Base-by-base conservation (phyloP, 2,113 vertebrate species). In the Polypterus bichir region DNA sequence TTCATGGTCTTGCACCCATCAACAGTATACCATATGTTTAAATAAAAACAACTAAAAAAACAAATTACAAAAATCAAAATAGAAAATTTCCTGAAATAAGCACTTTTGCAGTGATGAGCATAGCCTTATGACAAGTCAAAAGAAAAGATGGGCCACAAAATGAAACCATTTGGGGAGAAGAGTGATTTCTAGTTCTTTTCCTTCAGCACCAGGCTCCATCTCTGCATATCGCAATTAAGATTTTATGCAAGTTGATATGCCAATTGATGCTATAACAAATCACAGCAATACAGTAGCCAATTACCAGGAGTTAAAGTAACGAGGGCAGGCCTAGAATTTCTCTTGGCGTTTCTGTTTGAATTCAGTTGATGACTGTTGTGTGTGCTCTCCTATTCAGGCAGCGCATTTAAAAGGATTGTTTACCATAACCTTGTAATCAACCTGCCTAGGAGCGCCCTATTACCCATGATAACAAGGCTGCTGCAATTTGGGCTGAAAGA, bases 351-450 rank as follows among this genome's bases (percentile, higher is more conserved):
- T 79, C 71, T 70, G 74, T 83, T 80, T 86, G 77, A 86, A 86
- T 83, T 80, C 72, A 68, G 72, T 67, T 79, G 79, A 87, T 87
- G 80, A 88, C 80, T 85, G 79, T 79, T 85, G 78, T 80, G 66
- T 71, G 71, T 67, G 77, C 68, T 71, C 11, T 47, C 78, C 73
- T 75, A 69, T 69, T 66, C 73, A 74, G 77, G 68, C 47, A 46
- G 65, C 1, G 53, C 61, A 62, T 86, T 79, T 80, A 77, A 85
- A 82, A 69, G 73, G 77, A 82, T 84, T 92, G 85, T 91, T 92
- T 91, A 89, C 84, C 66, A 68, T 78, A 82, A 81, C 78, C 78
- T 87, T 80, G 77, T 85, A 89, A 89, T 92, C 90, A 91, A 83
- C 75, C 76, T 80, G 81, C 82, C 80, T 86, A 78, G 87, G 78